Conservation (phyloP, 2,113 vertebrate species). For the Progne subis region DNA sequence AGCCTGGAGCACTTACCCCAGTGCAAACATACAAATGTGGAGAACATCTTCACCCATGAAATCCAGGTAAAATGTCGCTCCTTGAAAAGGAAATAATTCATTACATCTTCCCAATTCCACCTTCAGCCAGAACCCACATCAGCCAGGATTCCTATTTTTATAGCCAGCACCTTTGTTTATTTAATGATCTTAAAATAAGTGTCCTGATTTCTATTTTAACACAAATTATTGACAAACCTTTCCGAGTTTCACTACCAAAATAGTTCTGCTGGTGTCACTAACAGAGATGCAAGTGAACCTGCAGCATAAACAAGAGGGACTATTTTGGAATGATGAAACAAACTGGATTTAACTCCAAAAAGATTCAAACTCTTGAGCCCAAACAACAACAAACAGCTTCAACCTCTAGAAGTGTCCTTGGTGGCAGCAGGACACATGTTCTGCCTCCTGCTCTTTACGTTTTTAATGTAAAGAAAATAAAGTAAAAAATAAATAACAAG, state of each 20-base stretch:
- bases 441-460: background rate
- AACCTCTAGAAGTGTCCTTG: background rate
- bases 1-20: constrained; percentile 85
- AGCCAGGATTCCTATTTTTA: background rate
- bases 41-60: constrained; percentile 86
- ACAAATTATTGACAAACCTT: background rate
- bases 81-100: constrained; percentile 62
- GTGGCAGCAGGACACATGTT: background rate
- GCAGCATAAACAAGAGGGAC: background rate
- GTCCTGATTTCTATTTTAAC: background rate
- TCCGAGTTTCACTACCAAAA: background rate
- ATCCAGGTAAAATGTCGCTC: constrained; percentile 92
- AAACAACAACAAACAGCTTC: background rate
- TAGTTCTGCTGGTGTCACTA: background rate
- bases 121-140: background rate
- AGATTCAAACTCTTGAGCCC: background rate
- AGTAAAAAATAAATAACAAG: background rate
- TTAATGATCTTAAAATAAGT: background rate
- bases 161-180: background rate
- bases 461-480: background rate
- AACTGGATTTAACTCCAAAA: background rate
- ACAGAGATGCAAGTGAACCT: background rate
- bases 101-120: background rate
- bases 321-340: background rate
- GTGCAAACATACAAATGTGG: constrained; percentile 91